A percentile compares a stretch with the other conserved stretches of the same genome.
Evolutionary conservation across 2,797 vertebrate genomes (phyloP).

Genomic region (Allobates femoralis): DNA sequence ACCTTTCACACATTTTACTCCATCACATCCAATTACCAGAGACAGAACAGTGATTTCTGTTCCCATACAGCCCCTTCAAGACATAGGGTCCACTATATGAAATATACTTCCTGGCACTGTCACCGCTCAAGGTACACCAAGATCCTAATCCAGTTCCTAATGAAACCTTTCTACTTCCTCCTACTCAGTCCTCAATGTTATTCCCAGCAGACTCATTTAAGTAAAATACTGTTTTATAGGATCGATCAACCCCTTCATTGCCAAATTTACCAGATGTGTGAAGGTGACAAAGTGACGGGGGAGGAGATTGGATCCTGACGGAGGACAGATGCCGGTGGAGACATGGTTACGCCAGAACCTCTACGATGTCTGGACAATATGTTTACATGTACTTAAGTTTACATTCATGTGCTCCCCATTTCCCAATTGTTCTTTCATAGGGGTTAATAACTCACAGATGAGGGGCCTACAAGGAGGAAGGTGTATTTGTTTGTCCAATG

Average conservation of each 20-base stretch:
- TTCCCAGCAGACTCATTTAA: slow-evolving; percentile 52
- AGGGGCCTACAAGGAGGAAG: slow-evolving; percentile 36
- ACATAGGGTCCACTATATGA: slow-evolving; percentile 13
- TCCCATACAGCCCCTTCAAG: slow-evolving; percentile 25
- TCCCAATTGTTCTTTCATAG: slow-evolving; percentile 30
- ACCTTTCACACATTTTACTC: slow-evolving; percentile 40
- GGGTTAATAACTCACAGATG: slow-evolving; percentile 53
- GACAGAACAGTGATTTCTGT: not conserved
- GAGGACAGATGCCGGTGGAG: slow-evolving; percentile 41
- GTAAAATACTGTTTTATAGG: slow-evolving; percentile 44
- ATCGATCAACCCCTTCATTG: slow-evolving; percentile 50
- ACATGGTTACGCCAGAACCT: not conserved
- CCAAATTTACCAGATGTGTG: slow-evolving; percentile 49
- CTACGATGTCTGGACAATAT: slow-evolving; percentile 13
- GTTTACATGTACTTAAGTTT: slow-evolving; percentile 35
- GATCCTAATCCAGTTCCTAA: slow-evolving; percentile 54
- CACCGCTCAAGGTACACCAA: slow-evolving; percentile 55
- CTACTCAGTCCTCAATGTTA: slow-evolving; percentile 1
- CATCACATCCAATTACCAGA: slow-evolving; percentile 37
- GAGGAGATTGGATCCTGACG: slow-evolving; percentile 20
- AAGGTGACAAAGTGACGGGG: slow-evolving; percentile 43
- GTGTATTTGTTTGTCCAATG: slow-evolving; percentile 55
- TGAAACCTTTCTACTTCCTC: slow-evolving; percentile 45
- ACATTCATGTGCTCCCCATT: slow-evolving; percentile 43
- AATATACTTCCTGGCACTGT: slow-evolving; percentile 54